phyloP scores from a whole-genome alignment of 2,888 invertebrate species.

The Pristionchus arcanus region DNA sequence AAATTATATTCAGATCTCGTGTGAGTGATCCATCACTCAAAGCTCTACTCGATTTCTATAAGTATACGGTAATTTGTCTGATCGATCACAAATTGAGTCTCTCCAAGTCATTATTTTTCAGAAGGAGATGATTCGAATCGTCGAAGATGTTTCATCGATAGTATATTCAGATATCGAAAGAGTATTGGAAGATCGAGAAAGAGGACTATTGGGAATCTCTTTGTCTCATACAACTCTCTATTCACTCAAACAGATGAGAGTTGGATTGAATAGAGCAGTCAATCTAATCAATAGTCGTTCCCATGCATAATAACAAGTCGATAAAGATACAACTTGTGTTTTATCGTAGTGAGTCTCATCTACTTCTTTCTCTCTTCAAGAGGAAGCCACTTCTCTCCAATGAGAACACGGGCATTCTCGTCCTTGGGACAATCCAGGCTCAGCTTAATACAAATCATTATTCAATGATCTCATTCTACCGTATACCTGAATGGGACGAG shows the following conservation, averaged over 20 bases:
- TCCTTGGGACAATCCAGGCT: constrained; percentile 45
- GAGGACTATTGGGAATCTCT: neutral
- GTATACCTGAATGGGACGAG: constrained; percentile 43
- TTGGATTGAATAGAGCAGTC: constrained; percentile 41
- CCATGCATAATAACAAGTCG: constrained; percentile 10
- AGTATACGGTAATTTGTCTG: constrained; percentile 15
- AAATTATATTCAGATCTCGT: neutral
- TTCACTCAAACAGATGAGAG: constrained; percentile 48
- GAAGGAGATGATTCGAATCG: constrained; percentile 31
- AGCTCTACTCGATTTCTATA: constrained; percentile 31
- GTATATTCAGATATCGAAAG: neutral
- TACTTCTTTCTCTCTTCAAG: constrained; percentile 48
- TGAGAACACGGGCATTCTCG: constrained; percentile 41
- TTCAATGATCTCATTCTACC: neutral
- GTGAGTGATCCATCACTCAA: constrained; percentile 22
- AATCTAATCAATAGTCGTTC: constrained; percentile 45
- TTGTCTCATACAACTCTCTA: constrained; percentile 39
- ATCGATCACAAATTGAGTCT: neutral
- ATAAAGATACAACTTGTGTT: constrained; percentile 39
- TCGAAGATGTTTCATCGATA: neutral
- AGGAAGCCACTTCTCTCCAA: constrained; percentile 48
- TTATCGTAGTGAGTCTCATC: constrained; percentile 23
- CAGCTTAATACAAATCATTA: neutral
- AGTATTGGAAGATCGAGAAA: constrained; percentile 29
- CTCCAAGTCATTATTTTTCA: neutral